phyloP scores from a whole-genome alignment of 2,888 invertebrate species.

The Monopis laevigella region DNA sequence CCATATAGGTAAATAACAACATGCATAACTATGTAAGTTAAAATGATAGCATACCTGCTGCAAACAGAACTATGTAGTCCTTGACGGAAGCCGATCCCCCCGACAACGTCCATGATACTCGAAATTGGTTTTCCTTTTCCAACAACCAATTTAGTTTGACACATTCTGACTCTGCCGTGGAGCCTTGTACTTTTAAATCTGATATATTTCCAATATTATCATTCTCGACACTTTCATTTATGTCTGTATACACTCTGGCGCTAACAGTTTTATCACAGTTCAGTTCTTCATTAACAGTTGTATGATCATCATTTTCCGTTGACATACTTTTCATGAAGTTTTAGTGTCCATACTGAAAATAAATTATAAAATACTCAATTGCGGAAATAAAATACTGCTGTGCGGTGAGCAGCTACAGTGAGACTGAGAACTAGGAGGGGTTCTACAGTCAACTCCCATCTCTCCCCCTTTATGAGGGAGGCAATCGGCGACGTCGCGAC shows the following conservation, averaged over 20 bases:
- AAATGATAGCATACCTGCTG: constrained; percentile 50
- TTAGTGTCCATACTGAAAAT: constrained; percentile 2
- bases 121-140: constrained; percentile 42
- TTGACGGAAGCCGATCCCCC: constrained; percentile 37
- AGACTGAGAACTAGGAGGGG: constrained; percentile 1
- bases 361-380: neutral
- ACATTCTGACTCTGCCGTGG: constrained; percentile 6
- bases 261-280: no score
- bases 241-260: no score
- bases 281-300: constrained; percentile 7
- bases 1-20: neutral
- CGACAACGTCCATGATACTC: constrained; percentile 55
- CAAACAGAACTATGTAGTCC: constrained; percentile 67
- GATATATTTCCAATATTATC: constrained; percentile 3
- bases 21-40: neutral
- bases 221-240: neutral
- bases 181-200: neutral
- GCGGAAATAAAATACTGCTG: neutral
- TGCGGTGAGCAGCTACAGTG: neutral
- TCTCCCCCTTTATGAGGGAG: no score
- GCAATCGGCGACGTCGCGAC: constrained; percentile 51
- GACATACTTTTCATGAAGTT: constrained; percentile 5
- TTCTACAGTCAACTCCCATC: no score
- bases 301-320: neutral
- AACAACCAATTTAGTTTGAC: constrained; percentile 41